These are phyloP conservation scores for Drymodes brunneopygia DNA, from an alignment of 2,113 vertebrate species.

Conservation along the genomic window DNA sequence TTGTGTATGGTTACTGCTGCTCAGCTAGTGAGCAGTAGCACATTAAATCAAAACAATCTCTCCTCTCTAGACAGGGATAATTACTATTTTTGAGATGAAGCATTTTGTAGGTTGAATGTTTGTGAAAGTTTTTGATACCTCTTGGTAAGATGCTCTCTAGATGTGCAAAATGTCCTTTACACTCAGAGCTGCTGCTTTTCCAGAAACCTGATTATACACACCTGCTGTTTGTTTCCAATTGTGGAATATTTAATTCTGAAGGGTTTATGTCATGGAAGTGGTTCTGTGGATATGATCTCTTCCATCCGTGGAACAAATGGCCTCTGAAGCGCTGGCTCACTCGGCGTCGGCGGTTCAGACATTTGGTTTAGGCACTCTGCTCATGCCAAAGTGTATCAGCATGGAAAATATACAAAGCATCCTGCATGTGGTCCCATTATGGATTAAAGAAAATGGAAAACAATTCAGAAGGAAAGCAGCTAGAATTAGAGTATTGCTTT, in stretches of 20 bases:
- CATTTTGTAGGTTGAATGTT: background rate
- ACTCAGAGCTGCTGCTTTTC: background rate
- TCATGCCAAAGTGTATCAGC: background rate
- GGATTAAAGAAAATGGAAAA: background rate
- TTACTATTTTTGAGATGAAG: background rate
- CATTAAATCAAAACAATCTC: background rate
- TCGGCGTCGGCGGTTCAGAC: background rate
- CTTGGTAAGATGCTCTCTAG: background rate
- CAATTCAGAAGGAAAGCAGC: background rate
- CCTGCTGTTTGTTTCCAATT: background rate
- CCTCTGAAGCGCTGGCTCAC: background rate
- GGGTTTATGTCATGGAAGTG: background rate
- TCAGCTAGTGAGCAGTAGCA: background rate
- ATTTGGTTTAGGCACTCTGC: background rate
- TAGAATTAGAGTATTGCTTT: background rate
- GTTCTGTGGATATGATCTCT: background rate
- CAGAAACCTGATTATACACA: background rate
- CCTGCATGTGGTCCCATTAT: background rate
- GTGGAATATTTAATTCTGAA: background rate
- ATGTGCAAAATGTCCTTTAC: background rate
- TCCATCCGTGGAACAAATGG: background rate
- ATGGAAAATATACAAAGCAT: constrained; percentile 19
- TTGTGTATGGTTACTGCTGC: background rate
- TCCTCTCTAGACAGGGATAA: background rate
- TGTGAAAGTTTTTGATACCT: background rate